These are phyloP conservation scores for Megastigmus dorsalis DNA, from an alignment of 2,888 invertebrate genomes.

Conservation along the genomic window DNA sequence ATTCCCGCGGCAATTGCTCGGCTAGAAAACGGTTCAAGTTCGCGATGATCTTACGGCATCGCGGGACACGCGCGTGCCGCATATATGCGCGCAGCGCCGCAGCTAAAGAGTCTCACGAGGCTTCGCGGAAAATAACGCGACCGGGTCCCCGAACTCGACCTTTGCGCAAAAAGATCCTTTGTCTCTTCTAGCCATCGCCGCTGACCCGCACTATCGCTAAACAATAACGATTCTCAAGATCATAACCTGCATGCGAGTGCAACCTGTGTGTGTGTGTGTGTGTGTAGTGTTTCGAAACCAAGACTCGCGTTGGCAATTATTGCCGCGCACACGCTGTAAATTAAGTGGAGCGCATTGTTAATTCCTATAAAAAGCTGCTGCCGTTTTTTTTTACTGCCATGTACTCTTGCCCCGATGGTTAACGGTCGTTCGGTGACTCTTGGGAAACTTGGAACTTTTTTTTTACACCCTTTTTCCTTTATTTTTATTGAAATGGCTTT, in stretches of 20 bases:
- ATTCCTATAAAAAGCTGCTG: not conserved
- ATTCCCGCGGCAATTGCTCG: no score
- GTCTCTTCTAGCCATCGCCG: not conserved
- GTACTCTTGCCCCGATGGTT: no score
- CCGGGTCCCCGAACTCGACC: not conserved
- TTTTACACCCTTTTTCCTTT: no score
- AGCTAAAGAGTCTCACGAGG: slow-evolving; percentile 19
- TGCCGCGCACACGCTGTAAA: not conserved
- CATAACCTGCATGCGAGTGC: slow-evolving; percentile 7
- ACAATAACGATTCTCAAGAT: slow-evolving; percentile 43
- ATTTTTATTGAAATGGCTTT: no score
- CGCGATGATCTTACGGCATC: slow-evolving; percentile 2
- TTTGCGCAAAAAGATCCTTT: slow-evolving; percentile 7
- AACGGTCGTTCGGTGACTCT: no score
- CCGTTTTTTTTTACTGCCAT: not conserved
- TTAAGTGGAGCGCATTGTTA: slow-evolving; percentile 6
- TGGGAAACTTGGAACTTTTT: no score
- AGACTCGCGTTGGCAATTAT: not conserved
- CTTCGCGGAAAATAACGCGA: slow-evolving; percentile 29
- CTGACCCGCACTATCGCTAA: slow-evolving; percentile 4
- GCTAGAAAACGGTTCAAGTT: slow-evolving; percentile 13
- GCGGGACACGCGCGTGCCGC: not conserved
- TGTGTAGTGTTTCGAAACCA: not conserved
- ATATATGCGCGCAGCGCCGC: no score
- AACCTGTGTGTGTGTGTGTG: not conserved